A percentile compares a stretch with the other conserved stretches of the same genome.
These are phyloP conservation scores for Gymnocypris eckloni DNA, from an alignment of 2,797 vertebrate genomes.

Conservation along the genomic window DNA sequence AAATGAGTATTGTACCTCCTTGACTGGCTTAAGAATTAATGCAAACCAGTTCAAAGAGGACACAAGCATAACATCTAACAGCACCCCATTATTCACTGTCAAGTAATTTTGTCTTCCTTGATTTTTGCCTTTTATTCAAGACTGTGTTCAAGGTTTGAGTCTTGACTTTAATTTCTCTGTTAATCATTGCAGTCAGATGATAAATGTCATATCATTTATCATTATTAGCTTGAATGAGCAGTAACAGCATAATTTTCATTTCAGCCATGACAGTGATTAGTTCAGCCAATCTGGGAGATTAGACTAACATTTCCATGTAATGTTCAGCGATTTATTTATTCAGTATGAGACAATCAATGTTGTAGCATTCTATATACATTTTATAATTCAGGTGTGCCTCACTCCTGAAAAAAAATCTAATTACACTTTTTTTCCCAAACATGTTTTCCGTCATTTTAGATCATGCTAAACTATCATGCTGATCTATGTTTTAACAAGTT, in stretches of 20 bases:
- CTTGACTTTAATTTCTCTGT: background rate
- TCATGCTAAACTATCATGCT: background rate
- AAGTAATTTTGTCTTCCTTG: background rate
- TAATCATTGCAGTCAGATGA: background rate
- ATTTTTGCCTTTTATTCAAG: background rate
- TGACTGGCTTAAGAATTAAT: background rate
- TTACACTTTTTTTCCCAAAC: background rate
- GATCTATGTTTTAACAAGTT: background rate
- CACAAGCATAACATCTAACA: background rate
- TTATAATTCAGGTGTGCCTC: background rate
- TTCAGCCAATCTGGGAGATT: slow-evolving; percentile 8
- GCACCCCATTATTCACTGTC: background rate
- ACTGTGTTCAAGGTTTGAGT: background rate
- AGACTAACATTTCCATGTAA: background rate
- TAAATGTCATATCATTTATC: slow-evolving; percentile 7
- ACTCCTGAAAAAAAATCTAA: background rate
- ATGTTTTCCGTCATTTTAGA: background rate
- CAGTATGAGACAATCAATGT: background rate
- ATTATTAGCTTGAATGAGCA: slow-evolving; percentile 3
- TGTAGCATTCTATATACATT: background rate
- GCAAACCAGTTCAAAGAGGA: background rate
- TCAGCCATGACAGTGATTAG: slow-evolving; percentile 16
- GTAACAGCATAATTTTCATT: slow-evolving; percentile 15
- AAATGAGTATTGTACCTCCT: background rate
- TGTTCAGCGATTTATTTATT: background rate